Base-by-base conservation (phyloP, 2,888 invertebrate genomes). In the Lepas anatifera region DNA sequence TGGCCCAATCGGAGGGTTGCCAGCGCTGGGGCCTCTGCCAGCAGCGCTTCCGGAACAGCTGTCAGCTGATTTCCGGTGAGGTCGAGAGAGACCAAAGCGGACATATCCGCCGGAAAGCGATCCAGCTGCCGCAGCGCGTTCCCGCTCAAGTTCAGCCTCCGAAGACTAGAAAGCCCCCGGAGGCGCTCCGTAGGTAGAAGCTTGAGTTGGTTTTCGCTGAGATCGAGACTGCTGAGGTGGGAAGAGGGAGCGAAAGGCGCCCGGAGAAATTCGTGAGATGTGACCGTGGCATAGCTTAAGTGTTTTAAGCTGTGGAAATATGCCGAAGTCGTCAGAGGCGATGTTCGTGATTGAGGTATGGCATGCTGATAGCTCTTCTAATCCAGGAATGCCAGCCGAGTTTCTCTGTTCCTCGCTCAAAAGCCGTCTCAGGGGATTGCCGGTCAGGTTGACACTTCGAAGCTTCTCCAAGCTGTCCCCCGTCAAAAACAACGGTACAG, bases 271-370 rank as follows among this genome's bases (percentile, higher is more conserved):
- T 74, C 86, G 84, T 69, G 89, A 83, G 72, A 95, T 88, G 35
- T 92, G 90, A 79, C 94, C 94, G 74, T 91, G 89, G 77, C 93
- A 92, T 75, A 94, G 81, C 80, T 93, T 90, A 69, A 95, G 86
- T 71, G 92, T 89, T 22, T 88, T 87, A 71, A 95, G 82, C 73
- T 87, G 87, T 0, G 85, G 82, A 8, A 90, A 89, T 73, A 90
- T 90, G 29, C 86, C 85, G 78, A 95, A 93, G 50, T 91, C 88
- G 75, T 91, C 89, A 10, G 87, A 85, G 0, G 90, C 87, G 75
- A 95, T 84, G 78, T 92, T 90, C 41, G 92, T 81, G 72, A 95
- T 89, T 79, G 94, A 93, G 78, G 95, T 95, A 80, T 69, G 50
- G 11, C 72, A 67, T 35, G 72, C 72, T 41, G 69, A 70, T 46